These are phyloP conservation scores for Nyctereutes procyonoides DNA, from an alignment of 2,113 vertebrate genomes.

Conservation along the genomic window DNA sequence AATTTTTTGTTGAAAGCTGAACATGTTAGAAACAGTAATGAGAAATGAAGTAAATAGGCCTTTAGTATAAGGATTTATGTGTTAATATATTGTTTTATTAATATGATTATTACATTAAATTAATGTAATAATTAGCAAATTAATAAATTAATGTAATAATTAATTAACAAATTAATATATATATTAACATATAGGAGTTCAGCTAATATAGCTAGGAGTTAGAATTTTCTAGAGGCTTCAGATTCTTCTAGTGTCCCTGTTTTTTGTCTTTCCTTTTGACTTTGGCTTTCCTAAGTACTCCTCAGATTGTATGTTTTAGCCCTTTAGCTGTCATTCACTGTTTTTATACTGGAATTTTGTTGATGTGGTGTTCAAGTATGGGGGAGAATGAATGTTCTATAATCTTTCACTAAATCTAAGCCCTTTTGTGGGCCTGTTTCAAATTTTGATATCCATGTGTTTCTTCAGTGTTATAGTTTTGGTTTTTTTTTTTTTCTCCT, in stretches of 20 bases:
- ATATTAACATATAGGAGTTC: background rate
- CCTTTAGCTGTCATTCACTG: background rate
- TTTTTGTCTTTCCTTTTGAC: background rate
- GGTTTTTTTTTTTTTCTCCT: background rate
- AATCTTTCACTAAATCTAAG: background rate
- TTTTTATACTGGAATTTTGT: background rate
- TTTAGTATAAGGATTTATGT: background rate
- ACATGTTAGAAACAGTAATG: background rate
- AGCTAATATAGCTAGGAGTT: background rate
- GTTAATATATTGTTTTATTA: background rate
- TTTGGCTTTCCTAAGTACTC: background rate
- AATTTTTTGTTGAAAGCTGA: background rate
- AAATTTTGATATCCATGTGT: background rate
- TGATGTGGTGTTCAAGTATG: background rate
- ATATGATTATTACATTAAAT: background rate
- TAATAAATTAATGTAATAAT: too few relatives aligned
- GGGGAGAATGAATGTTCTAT: background rate
- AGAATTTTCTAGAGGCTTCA: background rate
- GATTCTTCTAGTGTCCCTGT: background rate
- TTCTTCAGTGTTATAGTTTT: background rate
- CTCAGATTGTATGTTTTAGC: background rate
- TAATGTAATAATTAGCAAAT: background rate
- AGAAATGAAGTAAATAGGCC: background rate
- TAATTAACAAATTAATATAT: background rate
- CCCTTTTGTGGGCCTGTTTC: background rate